Base-by-base conservation (phyloP, 2,888 invertebrate genomes). In the Coenonympha glycerion region DNA sequence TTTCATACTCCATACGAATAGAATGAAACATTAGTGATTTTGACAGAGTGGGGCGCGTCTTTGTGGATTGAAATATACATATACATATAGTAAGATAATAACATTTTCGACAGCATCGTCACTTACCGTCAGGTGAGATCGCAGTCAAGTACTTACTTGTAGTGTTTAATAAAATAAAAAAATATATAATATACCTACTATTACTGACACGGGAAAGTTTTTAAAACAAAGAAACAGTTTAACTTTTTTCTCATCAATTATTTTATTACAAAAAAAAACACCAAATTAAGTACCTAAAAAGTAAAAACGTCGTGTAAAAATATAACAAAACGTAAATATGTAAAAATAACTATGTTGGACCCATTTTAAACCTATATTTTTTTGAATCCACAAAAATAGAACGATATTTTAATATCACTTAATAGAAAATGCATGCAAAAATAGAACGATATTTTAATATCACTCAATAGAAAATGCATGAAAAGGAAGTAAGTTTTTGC, bases 321-420 rank as follows among this genome's bases (percentile, higher is more conserved):
- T 36, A 19, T 9, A 3, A 39, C 5, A 24, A 39, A 15, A 24
- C 15, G 4, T 13, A 39, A 39, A 24, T 15, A 15, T 39, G 11
- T 39, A 24, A 24, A 39, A 37, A 24, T 2, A 11, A 11, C 44
- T 49, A 53, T 47, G 26, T 36, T 52, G 48, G 41, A 46, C 52
- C 52, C 55, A 53, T 15, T 31, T 51, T 51, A 33, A 51, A 33
- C 6, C 45, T 48, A 55, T 58, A 51, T 46, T 49, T 28, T 6
- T 39, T 50, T 42, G 42, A 48, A 41, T 19, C 30, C 34, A 55
- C 36, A 42, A 36, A 15, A 33, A 36, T 40, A 50, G 28, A 40
- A 46, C n/a, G n/a, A 52, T 24, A 21, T 22, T 36, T 22, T 11
- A 37, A 37, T 6, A 52, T 28, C 26, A 13, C 4, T 22, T 6